A percentile compares a stretch with the other conserved stretches of the same genome.
Conservation (phyloP, 2,888 invertebrate genomes). For the Yponomeuta sedellus region DNA sequence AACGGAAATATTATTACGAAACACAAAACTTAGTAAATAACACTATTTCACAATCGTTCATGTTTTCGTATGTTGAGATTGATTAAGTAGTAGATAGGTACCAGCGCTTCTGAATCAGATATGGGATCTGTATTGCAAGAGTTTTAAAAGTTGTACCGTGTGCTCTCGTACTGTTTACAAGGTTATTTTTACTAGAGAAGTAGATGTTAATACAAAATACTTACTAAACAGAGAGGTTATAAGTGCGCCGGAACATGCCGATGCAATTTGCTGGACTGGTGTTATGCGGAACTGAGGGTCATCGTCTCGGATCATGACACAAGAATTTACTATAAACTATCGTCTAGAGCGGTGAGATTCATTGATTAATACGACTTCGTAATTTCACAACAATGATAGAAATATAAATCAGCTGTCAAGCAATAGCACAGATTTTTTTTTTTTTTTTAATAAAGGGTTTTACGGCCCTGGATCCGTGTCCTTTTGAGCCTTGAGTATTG, state of each 20-base stretch:
- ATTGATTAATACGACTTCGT: not conserved
- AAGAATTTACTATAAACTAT: conserved; percentile 14
- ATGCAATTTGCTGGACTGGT: conserved; percentile 88
- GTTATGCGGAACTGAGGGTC: conserved; percentile 87
- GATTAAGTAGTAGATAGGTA: too few relatives aligned
- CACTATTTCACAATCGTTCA: too few relatives aligned
- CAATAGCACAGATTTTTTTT: too few relatives aligned
- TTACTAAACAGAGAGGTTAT: conserved; percentile 92
- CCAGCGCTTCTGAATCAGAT: too few relatives aligned
- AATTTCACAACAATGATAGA: not conserved
- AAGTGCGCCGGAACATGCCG: conserved; percentile 91
- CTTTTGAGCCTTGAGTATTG: too few relatives aligned
- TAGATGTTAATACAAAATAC: conserved; percentile 28
- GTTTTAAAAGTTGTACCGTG: too few relatives aligned
- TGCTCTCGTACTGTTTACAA: too few relatives aligned
- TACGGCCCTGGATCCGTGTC: too few relatives aligned
- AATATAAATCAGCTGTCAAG: not conserved
- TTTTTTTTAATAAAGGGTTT: too few relatives aligned
- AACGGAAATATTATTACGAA: conserved; percentile 26
- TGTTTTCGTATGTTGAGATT: too few relatives aligned
- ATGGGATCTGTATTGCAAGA: too few relatives aligned
- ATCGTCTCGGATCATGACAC: conserved; percentile 74
- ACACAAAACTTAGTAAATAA: conserved; percentile 3
- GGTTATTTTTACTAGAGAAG: too few relatives aligned
- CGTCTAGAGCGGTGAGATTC: not conserved